These are phyloP conservation scores for Motacilla tschutschensis DNA, from an alignment of 2,113 vertebrate genomes.

Conservation along the genomic window DNA sequence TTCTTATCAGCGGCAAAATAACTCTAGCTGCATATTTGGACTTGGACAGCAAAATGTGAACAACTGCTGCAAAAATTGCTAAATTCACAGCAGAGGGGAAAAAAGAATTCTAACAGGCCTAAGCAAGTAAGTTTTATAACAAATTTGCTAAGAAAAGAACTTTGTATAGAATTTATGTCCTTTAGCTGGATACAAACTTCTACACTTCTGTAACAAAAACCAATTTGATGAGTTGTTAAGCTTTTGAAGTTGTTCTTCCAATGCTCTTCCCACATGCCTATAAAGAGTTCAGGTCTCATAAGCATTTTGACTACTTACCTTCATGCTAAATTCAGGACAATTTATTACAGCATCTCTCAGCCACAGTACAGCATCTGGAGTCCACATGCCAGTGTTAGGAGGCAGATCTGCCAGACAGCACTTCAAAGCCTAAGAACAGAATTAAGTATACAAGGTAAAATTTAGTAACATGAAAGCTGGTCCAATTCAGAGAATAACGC, in stretches of 20 bases:
- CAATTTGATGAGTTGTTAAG: not conserved
- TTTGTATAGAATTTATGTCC: not conserved
- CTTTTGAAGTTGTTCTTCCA: not conserved
- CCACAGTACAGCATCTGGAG: constrained; percentile 82
- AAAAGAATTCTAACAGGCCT: not conserved
- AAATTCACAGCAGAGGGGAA: not conserved
- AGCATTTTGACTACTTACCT: constrained; percentile 69
- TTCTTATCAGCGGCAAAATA: not conserved
- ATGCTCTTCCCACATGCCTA: not conserved
- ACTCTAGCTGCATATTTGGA: not conserved
- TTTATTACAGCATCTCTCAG: constrained; percentile 80
- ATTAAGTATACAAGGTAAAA: not conserved
- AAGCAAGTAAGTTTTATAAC: not conserved
- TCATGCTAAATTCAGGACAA: constrained; percentile 83
- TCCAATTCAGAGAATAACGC: not conserved
- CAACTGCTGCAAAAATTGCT: not conserved
- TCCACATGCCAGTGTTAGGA: constrained; percentile 82
- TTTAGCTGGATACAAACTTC: not conserved
- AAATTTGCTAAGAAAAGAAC: not conserved
- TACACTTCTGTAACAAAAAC: not conserved
- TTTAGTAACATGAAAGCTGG: not conserved
- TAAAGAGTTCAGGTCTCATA: not conserved
- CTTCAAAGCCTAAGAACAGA: constrained; percentile 78
- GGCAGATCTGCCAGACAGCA: constrained; percentile 85
- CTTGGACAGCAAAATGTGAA: not conserved